Evolutionary conservation across 2,113 vertebrate species (phyloP).

Genomic region (Butorides virescens): DNA sequence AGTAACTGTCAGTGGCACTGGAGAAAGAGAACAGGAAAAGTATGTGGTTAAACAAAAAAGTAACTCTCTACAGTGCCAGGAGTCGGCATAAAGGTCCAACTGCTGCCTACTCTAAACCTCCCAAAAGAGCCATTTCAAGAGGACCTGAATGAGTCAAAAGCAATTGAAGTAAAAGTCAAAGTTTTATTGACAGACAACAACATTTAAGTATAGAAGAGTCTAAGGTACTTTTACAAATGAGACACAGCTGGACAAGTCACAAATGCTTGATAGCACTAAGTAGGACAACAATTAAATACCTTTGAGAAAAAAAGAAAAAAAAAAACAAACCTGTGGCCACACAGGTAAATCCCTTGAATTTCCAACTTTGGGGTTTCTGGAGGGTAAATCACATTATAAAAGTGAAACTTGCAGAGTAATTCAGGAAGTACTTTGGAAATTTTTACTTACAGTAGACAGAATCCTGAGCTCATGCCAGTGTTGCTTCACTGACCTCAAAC

Average conservation of each 20-base stretch:
- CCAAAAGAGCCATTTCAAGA: neutral
- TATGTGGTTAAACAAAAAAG: neutral
- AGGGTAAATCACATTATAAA: neutral
- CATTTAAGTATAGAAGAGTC: neutral
- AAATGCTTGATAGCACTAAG: neutral
- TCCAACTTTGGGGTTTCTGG: neutral
- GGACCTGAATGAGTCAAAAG: neutral
- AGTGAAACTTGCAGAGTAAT: neutral
- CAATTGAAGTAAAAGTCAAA: neutral
- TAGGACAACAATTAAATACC: neutral
- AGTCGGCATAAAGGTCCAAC: neutral
- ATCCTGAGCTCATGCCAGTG: neutral
- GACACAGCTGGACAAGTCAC: neutral
- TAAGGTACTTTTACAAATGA: neutral
- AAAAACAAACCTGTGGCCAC: neutral
- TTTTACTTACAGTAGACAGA: neutral
- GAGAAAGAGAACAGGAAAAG: neutral
- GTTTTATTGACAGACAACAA: neutral
- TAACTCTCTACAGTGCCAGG: neutral
- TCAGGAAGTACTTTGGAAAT: neutral
- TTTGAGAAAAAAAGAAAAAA: neutral
- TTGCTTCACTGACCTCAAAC: neutral
- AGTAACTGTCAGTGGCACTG: slow-evolving; percentile 48
- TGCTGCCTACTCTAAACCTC: neutral
- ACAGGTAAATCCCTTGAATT: neutral